A percentile compares a stretch with the other conserved stretches of the same genome.
These are phyloP conservation scores for Metallyticus violacea DNA, from an alignment of 2,888 invertebrate genomes.

Conservation along the genomic window DNA sequence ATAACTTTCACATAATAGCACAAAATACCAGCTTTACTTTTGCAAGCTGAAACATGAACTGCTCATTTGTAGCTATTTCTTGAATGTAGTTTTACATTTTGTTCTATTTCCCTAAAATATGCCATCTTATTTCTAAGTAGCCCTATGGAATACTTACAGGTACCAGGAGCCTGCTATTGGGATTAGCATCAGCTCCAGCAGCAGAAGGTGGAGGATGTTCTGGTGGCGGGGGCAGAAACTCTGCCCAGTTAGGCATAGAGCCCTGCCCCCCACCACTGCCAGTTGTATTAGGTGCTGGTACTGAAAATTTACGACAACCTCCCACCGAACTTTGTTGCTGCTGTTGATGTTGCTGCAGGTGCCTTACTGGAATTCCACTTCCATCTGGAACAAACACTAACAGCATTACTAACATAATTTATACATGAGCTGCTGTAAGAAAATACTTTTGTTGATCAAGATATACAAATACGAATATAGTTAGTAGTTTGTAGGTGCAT, in stretches of 20 bases:
- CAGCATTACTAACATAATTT: too few relatives aligned
- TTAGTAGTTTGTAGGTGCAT: too few relatives aligned
- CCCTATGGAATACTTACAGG: neutral
- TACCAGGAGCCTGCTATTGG: neutral
- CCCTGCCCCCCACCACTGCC: neutral
- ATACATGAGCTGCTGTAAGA: too few relatives aligned
- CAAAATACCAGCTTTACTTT: too few relatives aligned
- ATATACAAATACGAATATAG: too few relatives aligned
- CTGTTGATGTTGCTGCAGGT: conserved; percentile 3
- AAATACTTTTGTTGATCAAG: too few relatives aligned
- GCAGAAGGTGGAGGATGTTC: conserved; percentile 58
- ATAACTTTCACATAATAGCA: too few relatives aligned
- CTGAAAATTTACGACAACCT: conserved; percentile 19
- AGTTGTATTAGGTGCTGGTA: neutral
- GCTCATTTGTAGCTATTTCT: too few relatives aligned
- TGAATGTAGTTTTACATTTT: too few relatives aligned
- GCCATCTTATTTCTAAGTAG: too few relatives aligned
- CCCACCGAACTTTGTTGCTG: neutral
- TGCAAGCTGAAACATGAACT: too few relatives aligned
- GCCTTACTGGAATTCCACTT: conserved; percentile 20
- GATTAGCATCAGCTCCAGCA: conserved; percentile 1
- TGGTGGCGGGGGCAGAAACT: conserved; percentile 59
- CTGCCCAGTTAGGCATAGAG: conserved; percentile 53
- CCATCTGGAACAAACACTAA: conserved; percentile 28
- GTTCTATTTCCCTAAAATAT: too few relatives aligned